Evolutionary conservation across 2,113 vertebrate genomes (phyloP).

Genomic region (Sorex fumeus): DNA sequence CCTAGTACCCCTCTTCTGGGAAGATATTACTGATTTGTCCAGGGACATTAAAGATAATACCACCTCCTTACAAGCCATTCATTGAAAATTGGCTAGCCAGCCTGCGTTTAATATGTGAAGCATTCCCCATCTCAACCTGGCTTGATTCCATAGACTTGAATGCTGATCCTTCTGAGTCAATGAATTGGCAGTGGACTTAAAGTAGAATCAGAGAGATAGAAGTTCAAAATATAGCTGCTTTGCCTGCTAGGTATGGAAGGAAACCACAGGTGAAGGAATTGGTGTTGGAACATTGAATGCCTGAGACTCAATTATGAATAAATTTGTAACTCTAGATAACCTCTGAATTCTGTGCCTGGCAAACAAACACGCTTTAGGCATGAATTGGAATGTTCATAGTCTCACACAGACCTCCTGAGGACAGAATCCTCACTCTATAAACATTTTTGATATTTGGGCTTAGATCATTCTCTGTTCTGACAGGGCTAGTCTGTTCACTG

Average conservation of each 20-base stretch:
- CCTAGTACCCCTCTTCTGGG: not conserved
- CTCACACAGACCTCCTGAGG: not conserved
- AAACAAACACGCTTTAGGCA: not conserved
- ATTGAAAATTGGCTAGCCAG: not conserved
- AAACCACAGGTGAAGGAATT: no score
- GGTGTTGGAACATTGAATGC: no score
- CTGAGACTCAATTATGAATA: no score
- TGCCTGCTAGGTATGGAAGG: not conserved
- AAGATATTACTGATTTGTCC: not conserved
- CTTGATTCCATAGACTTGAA: not conserved
- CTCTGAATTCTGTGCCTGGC: not conserved
- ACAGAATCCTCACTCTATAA: not conserved
- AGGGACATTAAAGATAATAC: not conserved
- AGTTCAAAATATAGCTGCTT: not conserved
- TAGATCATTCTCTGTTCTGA: not conserved
- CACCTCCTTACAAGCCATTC: not conserved
- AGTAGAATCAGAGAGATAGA: not conserved
- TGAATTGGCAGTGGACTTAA: not conserved
- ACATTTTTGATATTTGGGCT: not conserved
- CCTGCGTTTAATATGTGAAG: not conserved
- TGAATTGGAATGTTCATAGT: not conserved
- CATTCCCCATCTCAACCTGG: not conserved
- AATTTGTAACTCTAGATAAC: not conserved
- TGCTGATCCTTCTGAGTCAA: not conserved
- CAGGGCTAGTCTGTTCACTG: not conserved